phyloP scores from a whole-genome alignment of 2,797 vertebrate species.

The Gymnopithys bicolor region DNA sequence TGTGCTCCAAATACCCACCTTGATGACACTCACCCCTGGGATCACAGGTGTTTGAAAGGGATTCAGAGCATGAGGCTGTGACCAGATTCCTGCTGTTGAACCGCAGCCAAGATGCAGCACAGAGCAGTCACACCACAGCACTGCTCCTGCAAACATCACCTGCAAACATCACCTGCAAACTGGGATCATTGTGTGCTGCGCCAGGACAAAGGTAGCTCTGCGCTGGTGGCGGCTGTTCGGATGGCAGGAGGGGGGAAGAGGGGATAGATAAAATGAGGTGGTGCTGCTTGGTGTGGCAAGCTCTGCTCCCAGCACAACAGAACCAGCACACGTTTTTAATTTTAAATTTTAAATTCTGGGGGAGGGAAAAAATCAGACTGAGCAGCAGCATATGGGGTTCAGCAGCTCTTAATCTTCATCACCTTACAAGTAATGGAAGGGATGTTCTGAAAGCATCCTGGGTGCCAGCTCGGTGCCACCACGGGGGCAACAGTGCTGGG shows the following conservation, averaged over 20 bases:
- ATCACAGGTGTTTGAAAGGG: accelerated
- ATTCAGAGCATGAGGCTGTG: background rate
- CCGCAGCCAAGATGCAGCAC: accelerated
- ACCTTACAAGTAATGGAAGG: background rate
- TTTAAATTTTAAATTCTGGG: background rate
- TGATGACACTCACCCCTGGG: background rate
- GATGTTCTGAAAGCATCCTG: background rate
- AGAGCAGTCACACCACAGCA: background rate
- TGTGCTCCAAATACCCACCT: background rate
- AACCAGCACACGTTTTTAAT: background rate
- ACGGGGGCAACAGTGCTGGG: accelerated
- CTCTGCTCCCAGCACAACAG: background rate
- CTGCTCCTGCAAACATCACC: background rate
- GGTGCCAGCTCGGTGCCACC: background rate
- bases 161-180: background rate
- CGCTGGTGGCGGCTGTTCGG: accelerated
- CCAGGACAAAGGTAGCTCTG: background rate
- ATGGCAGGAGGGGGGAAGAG: background rate
- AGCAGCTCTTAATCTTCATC: background rate
- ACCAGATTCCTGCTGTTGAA: background rate
- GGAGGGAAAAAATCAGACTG: background rate
- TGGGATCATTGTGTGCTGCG: accelerated
- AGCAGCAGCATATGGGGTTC: background rate
- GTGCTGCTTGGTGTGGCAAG: background rate
- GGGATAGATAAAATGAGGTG: too few species aligned